Percentiles rank a stretch among this genome's conserved stretches.
Evolutionary conservation across 53 echinoderm and acorn worm species (phyloP).

Genomic region (Holothuria leucospilota): DNA sequence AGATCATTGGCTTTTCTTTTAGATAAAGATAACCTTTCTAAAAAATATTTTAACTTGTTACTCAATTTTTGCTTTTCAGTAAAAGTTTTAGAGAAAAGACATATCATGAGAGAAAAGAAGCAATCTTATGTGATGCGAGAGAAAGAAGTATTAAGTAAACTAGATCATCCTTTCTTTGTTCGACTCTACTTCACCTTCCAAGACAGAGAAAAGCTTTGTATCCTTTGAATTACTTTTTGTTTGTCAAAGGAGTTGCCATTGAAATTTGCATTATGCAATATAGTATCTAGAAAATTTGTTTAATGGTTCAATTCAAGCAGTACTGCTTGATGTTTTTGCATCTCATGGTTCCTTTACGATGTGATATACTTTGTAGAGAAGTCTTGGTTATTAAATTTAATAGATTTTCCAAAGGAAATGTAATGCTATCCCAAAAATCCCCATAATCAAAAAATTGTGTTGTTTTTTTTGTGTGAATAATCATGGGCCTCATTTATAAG

Average conservation of each 20-base stretch:
- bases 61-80: slow-evolving; percentile 65
- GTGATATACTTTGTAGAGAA: too few species aligned
- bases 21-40: too few species aligned
- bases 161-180: slow-evolving; percentile 98
- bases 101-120: slow-evolving; percentile 91
- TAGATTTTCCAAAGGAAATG: too few species aligned
- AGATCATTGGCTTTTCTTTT: too few species aligned
- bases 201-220: slow-evolving; percentile 94
- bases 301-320: too few species aligned
- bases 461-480: too few species aligned
- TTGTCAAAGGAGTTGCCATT: background rate
- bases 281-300: background rate
- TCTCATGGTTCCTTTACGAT: too few species aligned
- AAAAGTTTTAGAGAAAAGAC: slow-evolving; percentile 96
- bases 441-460: too few species aligned
- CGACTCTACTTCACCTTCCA: slow-evolving; percentile 96
- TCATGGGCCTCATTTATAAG: too few species aligned
- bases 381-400: too few species aligned
- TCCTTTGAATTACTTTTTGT: slow-evolving; percentile 61
- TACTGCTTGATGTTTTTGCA: too few species aligned
- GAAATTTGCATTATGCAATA: background rate
- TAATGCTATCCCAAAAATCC: too few species aligned
- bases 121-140: slow-evolving; percentile 93
- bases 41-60: background rate
- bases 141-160: slow-evolving; percentile 83